Conservation (phyloP, 2,797 vertebrate species). For the Mormyrops attenuatus region DNA sequence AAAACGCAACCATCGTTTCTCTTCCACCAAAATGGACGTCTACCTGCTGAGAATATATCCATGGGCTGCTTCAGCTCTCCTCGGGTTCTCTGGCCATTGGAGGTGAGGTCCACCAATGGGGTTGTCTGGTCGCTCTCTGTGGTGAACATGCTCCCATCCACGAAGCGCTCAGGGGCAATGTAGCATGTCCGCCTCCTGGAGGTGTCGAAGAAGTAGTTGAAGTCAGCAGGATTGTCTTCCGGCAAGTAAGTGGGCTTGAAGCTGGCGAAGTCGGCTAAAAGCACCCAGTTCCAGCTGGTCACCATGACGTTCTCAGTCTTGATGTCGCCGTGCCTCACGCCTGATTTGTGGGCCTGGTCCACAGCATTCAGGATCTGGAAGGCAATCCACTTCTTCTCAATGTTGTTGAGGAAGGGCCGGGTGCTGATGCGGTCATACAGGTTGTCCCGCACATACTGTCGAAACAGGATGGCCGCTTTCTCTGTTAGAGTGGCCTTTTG, state of each 20-base stretch:
- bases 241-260: slow-evolving; percentile 95
- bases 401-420: slow-evolving; percentile 87
- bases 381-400: slow-evolving; percentile 94
- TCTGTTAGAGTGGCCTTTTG: slow-evolving; percentile 85
- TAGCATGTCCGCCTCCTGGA: slow-evolving; percentile 89
- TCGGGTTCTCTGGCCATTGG: slow-evolving; percentile 83
- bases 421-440: slow-evolving; percentile 95
- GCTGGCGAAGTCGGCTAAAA: slow-evolving; percentile 93
- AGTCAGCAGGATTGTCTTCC: slow-evolving; percentile 96
- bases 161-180: slow-evolving; percentile 91
- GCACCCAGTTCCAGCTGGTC: slow-evolving; percentile 97
- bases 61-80: slow-evolving; percentile 88
- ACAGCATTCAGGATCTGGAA: slow-evolving; percentile 93
- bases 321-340: slow-evolving; percentile 93
- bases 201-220: slow-evolving; percentile 98
- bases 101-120: slow-evolving; percentile 86
- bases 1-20: neutral
- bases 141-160: slow-evolving; percentile 88
- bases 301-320: slow-evolving; percentile 98
- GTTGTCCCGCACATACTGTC: slow-evolving; percentile 93
- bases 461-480: slow-evolving; percentile 88
- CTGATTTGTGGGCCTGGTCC: slow-evolving; percentile 88
- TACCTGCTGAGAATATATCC: slow-evolving; percentile 99
- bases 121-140: slow-evolving; percentile 86
- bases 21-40: neutral